phyloP scores from a whole-genome alignment of 1,140 invertebrate species.

The Drosophila carrolli region DNA sequence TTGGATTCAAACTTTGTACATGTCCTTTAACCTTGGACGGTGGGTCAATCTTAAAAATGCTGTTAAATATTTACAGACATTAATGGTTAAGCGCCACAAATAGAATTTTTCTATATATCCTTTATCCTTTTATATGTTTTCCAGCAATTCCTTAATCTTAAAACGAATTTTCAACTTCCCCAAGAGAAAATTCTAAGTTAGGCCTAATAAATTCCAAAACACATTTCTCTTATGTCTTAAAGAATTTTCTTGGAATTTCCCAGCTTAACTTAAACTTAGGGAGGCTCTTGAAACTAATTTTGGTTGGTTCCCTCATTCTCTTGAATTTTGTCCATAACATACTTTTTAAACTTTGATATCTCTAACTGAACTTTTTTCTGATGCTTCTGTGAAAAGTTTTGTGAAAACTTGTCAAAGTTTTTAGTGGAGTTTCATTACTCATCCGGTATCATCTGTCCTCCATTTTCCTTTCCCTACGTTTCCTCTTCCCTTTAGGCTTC shows the following conservation, averaged over 20 bases:
- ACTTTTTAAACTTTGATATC: slow-evolving; percentile 50
- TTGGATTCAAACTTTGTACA: slow-evolving; percentile 2
- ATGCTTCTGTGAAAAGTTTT: slow-evolving; percentile 40
- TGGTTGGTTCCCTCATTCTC: neutral
- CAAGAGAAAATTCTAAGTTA: too few species aligned
- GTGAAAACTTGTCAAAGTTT: slow-evolving; percentile 54
- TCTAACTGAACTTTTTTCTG: slow-evolving; percentile 23
- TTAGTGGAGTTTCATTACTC: slow-evolving; percentile 63
- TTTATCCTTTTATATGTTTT: too few species aligned
- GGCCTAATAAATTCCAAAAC: neutral
- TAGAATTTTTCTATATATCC: too few species aligned
- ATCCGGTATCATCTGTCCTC: slow-evolving; percentile 49
- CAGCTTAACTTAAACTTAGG: slow-evolving; percentile 5
- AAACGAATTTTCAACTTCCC: too few species aligned
- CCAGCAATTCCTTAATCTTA: too few species aligned
- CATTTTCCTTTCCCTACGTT: slow-evolving; percentile 5
- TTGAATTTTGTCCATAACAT: slow-evolving; percentile 37
- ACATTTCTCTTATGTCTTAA: neutral
- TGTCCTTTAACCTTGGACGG: neutral
- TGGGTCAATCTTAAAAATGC: too few species aligned
- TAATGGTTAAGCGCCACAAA: too few species aligned
- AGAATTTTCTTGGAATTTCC: slow-evolving; percentile 3
- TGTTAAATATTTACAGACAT: too few species aligned
- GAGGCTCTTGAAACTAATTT: slow-evolving; percentile 39
- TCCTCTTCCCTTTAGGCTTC: neutral